These are phyloP conservation scores for Polyommatus iphigenia DNA, from an alignment of 2,888 invertebrate genomes.

Conservation along the genomic window DNA sequence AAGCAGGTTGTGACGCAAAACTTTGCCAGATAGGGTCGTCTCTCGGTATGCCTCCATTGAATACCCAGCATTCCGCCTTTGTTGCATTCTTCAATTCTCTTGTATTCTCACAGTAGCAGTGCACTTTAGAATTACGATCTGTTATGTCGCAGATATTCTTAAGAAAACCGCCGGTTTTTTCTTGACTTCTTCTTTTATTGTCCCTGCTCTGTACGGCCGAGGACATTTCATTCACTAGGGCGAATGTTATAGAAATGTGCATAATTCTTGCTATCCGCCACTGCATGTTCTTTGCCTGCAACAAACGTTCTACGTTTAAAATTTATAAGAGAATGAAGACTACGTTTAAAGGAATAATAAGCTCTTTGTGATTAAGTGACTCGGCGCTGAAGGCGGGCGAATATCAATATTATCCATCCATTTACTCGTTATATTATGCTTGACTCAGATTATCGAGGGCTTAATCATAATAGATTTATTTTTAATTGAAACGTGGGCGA, in stretches of 20 bases:
- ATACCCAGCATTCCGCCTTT: constrained; percentile 89
- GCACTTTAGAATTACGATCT: constrained; percentile 79
- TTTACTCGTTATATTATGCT: constrained; percentile 9
- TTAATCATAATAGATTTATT: constrained; percentile 17
- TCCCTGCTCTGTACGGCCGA: constrained; percentile 71
- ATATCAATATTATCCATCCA: constrained; percentile 14
- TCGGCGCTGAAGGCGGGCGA: not conserved
- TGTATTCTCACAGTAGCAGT: constrained; percentile 84
- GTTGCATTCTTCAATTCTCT: constrained; percentile 80
- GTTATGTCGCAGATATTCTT: constrained; percentile 81
- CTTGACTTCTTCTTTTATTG: constrained; percentile 69
- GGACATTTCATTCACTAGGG: constrained; percentile 72
- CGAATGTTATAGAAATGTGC: constrained; percentile 69
- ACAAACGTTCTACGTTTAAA: constrained; percentile 50
- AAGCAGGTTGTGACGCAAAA: constrained; percentile 85
- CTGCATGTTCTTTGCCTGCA: constrained; percentile 72
- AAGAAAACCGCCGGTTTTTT: constrained; percentile 71
- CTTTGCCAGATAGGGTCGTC: constrained; percentile 88
- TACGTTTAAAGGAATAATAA: not conserved
- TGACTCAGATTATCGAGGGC: constrained; percentile 15
- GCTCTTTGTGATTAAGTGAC: constrained; percentile 9
- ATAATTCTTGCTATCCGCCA: constrained; percentile 64
- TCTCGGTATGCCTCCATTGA: constrained; percentile 83
- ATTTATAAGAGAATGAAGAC: constrained; percentile 2
- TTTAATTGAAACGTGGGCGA: constrained; percentile 6